These are phyloP conservation scores for Onychomys torridus DNA, from an alignment of 2,797 vertebrate species.

Conservation along the genomic window DNA sequence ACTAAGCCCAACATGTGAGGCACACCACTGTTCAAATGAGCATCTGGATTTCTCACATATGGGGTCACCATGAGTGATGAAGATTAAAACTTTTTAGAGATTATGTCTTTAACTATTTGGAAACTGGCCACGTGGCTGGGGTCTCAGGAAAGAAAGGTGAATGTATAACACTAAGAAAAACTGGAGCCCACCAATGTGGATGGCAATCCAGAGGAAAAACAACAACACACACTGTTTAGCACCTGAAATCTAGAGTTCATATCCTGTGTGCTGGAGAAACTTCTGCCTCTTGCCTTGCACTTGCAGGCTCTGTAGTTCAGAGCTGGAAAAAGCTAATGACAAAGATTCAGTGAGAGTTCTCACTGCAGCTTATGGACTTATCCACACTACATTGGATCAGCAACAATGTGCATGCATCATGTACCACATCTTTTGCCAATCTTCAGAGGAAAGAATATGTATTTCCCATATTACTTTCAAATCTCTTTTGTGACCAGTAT, in stretches of 20 bases:
- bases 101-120: background rate
- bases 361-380: rapidly evolving
- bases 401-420: rapidly evolving
- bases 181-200: background rate
- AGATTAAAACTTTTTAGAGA: background rate
- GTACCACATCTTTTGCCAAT: no score
- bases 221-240: background rate
- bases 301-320: background rate
- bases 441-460: background rate
- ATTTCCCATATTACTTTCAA: background rate
- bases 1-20: background rate
- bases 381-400: background rate
- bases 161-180: background rate
- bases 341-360: background rate
- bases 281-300: background rate
- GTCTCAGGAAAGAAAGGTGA: background rate
- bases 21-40: no score
- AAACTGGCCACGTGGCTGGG: background rate
- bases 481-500: background rate
- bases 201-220: background rate
- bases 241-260: background rate
- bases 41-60: background rate
- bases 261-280: rapidly evolving
- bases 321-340: background rate
- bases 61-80: rapidly evolving